Evolutionary conservation across 2,797 vertebrate species (phyloP), one percentile per base, ranked within the genome.

Genomic region (Oryzias dopingdopingensis): DNA sequence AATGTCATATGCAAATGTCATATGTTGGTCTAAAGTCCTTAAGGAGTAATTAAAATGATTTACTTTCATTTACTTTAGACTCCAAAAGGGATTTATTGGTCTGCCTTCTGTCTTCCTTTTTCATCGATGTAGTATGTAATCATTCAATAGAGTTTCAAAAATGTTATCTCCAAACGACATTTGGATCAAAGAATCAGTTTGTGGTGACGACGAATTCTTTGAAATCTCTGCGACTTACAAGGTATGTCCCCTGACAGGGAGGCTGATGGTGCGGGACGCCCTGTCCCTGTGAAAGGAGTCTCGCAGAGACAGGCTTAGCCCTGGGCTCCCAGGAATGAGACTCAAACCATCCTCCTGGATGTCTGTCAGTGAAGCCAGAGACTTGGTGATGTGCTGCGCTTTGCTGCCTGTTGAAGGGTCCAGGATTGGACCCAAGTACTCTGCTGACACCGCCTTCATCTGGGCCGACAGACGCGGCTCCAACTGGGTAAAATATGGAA

Each of bases 381-480:
- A 97, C 78, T 98, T 99, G 76, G 96, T 97, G 87, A 99, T 95
- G 86, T 95, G 93, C 86, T 94, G 83, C 48, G 59, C 81, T 63
- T 84, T 89, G 74, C 64, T 56, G 54, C 81, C 91, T 42, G 93
- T 92, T 46, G 93, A 90, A 24, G 88, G 82, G 5, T 97, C 96
- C 83, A 95, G 70, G 0, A 90, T 67, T n/a, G 96, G 95, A 4
- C 96, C 94, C 45, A 99, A 86, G 69, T 94, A 95, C 85, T 99
- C 97, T 0, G 96, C 97, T 0, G 97, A 99, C 59, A 97, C 93
- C 0, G 97, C 97, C 87, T 97, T 99, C 91, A 98, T 95, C 79
- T 99, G 97, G 24, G 83, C 95, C 0, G 94, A 96, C 10, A 99
- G 92, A 68, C 94, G 94, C 76, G 97, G 96, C 64, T 98, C 97